Base-by-base conservation (phyloP, 2,888 invertebrate genomes). In the Chaetoderma sp. region DNA sequence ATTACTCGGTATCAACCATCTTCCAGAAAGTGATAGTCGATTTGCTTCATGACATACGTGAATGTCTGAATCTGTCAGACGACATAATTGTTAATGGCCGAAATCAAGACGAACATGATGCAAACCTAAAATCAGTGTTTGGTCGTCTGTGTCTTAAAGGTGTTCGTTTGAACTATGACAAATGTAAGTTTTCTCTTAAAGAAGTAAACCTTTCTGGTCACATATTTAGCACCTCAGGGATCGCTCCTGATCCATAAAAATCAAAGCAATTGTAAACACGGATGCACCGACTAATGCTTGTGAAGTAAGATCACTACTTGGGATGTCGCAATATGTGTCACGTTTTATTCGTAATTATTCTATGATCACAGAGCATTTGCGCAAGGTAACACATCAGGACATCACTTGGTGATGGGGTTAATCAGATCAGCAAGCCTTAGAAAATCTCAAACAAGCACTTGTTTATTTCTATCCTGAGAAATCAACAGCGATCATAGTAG, bases 1-100 rank as follows among this genome's bases (percentile, higher is more conserved):
- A 39, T 70, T 60, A 18, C 76, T 74, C 61, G 75, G 88, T 88
- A 5, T 83, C 86, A 0, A 88, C 87, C 74, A 73, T 85, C 1
- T 87, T 86, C 65, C 85, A 87, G 73, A 84, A 86, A 73, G n/a
- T n/a, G n/a, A n/a, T n/a, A n/a, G n/a, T n/a, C n/a, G n/a, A n/a
- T n/a, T n/a, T n/a, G 78, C 77, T 1, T 60, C 36, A 65, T 42
- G 73, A 71, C 6, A 83, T 83, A 21, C 74, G 81, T 42, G 83
- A 84, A 0, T 76, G 75, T 4, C 65, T 83, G 28, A 84, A 83
- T 57, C 79, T 79, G 52, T 81, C 81, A 30, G 86, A 86, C 71
- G 85, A 86, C 71, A 84, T 87, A 50, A 57, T 85, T 4, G 67
- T 87, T 13, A 79, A 64, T 76, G 84, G 78, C 1, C 74, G 65